A percentile compares a stretch with the other conserved stretches of the same genome.
These are phyloP conservation scores for Electrona antarctica DNA, from an alignment of 2,113 vertebrate genomes.

Conservation along the genomic window DNA sequence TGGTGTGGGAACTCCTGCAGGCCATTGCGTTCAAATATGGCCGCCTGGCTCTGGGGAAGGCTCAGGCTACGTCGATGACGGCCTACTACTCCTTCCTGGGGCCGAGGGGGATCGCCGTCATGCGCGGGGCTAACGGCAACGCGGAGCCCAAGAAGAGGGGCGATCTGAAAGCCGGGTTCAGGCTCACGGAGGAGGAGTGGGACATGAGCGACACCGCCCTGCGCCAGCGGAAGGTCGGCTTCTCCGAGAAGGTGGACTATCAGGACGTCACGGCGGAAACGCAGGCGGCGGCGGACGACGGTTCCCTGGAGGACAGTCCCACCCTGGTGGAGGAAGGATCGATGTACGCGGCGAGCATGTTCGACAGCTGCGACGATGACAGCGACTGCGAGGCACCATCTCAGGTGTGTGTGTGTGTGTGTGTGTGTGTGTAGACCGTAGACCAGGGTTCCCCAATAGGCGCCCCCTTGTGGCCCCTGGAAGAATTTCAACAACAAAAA, in stretches of 20 bases:
- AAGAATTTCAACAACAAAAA: too few relatives aligned
- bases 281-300: conserved; percentile 69
- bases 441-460: too few relatives aligned
- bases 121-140: conserved; percentile 30
- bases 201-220: conserved; percentile 87
- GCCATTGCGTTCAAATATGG: conserved; percentile 81
- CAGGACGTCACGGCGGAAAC: conserved; percentile 63
- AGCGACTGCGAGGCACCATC: conserved; percentile 77
- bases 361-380: conserved; percentile 90
- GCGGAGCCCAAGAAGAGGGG: conserved; percentile 49
- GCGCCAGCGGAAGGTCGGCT: conserved; percentile 92
- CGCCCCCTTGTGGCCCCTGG: too few relatives aligned
- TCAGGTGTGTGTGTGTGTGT: conserved; percentile 44
- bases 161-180: conserved; percentile 88
- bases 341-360: conserved; percentile 85
- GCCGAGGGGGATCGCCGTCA: conserved; percentile 45
- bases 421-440: too few relatives aligned
- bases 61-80: conserved; percentile 57
- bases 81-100: conserved; percentile 69
- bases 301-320: conserved; percentile 90
- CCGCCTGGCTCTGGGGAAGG: conserved; percentile 67
- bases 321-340: conserved; percentile 90
- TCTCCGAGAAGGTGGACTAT: conserved; percentile 85
- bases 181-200: conserved; percentile 87
- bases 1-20: conserved; percentile 81